Evolutionary conservation across 1,140 invertebrate genomes (phyloP), one percentile per base, ranked within the genome.

Genomic region (Calephelis nemesis): DNA sequence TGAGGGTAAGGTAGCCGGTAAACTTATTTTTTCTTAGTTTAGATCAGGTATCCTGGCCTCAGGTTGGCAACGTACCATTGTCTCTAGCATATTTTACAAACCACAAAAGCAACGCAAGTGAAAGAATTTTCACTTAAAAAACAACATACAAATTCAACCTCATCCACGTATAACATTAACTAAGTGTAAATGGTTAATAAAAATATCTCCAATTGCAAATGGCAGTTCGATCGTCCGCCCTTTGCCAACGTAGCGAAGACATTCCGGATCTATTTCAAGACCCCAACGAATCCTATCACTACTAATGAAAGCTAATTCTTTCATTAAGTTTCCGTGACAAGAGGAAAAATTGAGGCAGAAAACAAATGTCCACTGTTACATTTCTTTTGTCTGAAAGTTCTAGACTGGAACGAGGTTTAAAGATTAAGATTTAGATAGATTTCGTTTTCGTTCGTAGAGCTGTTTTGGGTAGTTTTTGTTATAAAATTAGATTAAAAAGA

Each of bases 261-360:
- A 85, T 81, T 85, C 81, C 81, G 77, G 85, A 79, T 84, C 87
- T 78, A 85, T 89, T 89, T 82, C 79, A 75, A 74, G 83, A 88
- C 85, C 84, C 82, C 84, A 88, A 88, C 87, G 83, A 83, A 84
- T 84, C 87, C 83, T 85, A 88, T 89, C 81, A 83, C 74, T 81
- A 82, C 87, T 91, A 89, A 91, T 90, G 88, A 90, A 91, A 87
- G 87, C 88, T 90, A 91, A 91, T 91, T 91, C 89, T 88, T 90
- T 91, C 89, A 91, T 91, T 91, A 91, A 82, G 81, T 83, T 73
- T 75, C 76, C 80, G 89, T 89, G 87, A 89, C 85, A 89, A 87
- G 82, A 81, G 84, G 81, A 84, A 87, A 84, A 85, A 91, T 79
- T 83, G 78, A 81, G 73, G 69, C 76, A 88, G 82, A 87, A 84